A percentile compares a stretch with the other conserved stretches of the same genome.
Conservation (phyloP, 1,140 invertebrate species). For the Polypedilum vanderplanki region DNA sequence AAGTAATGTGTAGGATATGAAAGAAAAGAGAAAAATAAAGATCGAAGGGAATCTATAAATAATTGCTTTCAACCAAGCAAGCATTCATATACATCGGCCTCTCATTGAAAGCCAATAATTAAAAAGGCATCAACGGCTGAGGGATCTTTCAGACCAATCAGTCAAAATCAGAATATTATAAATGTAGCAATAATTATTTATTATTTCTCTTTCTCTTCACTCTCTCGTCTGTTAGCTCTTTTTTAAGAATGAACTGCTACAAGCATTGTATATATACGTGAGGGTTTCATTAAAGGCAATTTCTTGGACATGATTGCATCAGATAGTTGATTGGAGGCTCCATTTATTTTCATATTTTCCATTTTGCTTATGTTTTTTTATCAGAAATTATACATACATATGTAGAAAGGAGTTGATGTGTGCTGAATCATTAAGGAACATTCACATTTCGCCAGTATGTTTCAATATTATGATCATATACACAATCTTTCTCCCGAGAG, state of each 20-base stretch:
- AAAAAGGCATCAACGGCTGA: conserved; percentile 22
- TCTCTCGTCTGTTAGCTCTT: neutral
- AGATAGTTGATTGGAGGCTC: conserved; percentile 10
- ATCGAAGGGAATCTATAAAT: conserved; percentile 29
- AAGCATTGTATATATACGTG: neutral
- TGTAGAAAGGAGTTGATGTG: neutral
- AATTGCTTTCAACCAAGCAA: neutral
- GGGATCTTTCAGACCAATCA: conserved; percentile 19
- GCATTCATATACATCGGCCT: neutral
- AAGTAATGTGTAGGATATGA: neutral
- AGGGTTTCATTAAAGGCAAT: conserved; percentile 17
- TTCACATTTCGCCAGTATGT: neutral
- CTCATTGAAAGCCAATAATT: conserved; percentile 22
- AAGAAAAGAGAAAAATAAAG: neutral
- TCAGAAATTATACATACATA: conserved; percentile 1
- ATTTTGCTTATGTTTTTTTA: neutral
- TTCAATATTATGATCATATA: neutral
- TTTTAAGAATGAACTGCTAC: neutral
- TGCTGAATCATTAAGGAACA: neutral
- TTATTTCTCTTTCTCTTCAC: conserved; percentile 8
- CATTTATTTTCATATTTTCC: conserved; percentile 13
- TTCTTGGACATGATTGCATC: conserved; percentile 11
- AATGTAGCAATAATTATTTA: conserved; percentile 26
- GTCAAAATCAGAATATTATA: conserved; percentile 29
- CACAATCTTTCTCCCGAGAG: neutral